Evolutionary conservation across 2,797 vertebrate species (phyloP).

Genomic region (Steatocranus sp.): DNA sequence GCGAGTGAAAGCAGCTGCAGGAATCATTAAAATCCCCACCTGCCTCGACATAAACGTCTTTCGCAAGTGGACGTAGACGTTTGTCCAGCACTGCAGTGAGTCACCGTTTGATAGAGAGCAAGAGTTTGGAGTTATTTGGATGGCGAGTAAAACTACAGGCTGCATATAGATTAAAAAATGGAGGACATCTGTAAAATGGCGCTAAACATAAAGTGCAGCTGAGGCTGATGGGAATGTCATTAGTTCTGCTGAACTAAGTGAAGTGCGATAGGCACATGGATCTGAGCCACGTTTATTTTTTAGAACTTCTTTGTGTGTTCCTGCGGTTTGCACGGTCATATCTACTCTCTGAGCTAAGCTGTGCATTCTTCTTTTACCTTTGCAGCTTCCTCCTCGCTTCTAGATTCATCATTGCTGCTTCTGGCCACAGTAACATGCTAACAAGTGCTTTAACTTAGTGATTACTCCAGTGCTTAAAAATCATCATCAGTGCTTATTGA

Average conservation of each 20-base stretch:
- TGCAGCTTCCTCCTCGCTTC: not conserved
- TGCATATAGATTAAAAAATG: not conserved
- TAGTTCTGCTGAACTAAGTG: not conserved
- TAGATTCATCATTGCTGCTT: not conserved
- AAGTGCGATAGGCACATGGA: not conserved
- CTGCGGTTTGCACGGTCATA: rapidly evolving
- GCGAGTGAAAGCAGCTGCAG: not conserved
- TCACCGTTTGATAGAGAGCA: not conserved
- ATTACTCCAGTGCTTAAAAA: not conserved
- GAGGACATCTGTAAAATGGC: not conserved
- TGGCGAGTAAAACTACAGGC: not conserved
- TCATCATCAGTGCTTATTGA: not conserved
- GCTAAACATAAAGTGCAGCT: not conserved
- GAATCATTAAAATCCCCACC: not conserved
- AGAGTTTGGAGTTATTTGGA: not conserved
- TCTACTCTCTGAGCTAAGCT: rapidly evolving
- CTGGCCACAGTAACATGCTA: not conserved
- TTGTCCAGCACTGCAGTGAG: not conserved
- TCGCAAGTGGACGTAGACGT: not conserved
- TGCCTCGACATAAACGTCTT: not conserved
- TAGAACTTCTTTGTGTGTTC: not conserved
- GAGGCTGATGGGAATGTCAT: not conserved
- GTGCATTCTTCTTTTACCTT: not conserved
- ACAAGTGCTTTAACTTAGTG: not conserved
- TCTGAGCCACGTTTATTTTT: rapidly evolving